Conservation (phyloP, 2,113 vertebrate genomes). For the Chionodraco myersi region DNA sequence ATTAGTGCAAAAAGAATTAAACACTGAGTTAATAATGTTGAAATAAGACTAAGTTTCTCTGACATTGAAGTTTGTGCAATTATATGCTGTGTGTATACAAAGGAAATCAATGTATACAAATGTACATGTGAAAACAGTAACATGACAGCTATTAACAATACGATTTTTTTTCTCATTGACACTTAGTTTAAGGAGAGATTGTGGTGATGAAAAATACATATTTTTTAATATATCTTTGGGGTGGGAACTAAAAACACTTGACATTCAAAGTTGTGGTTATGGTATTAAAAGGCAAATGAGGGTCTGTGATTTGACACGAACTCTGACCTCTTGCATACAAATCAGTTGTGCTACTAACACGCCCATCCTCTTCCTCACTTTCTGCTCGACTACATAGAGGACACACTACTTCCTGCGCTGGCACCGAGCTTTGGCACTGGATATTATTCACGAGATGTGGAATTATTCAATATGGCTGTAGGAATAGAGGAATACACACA, state of each 20-base stretch:
- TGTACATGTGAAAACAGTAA: neutral
- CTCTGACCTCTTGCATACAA: slow-evolving; percentile 10
- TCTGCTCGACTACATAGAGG: neutral
- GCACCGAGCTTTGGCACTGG: neutral
- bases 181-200: neutral
- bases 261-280: neutral
- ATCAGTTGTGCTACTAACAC: neutral
- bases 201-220: neutral
- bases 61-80: neutral
- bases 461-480: neutral
- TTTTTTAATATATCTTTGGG: too few relatives aligned
- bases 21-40: neutral
- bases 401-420: neutral
- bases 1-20: neutral
- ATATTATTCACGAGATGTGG: neutral
- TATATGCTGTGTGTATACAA: neutral
- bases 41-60: too few relatives aligned
- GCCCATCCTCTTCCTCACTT: neutral
- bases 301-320: neutral
- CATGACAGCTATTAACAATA: neutral
- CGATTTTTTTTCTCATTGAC: neutral
- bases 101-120: neutral
- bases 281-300: neutral
- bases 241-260: neutral
- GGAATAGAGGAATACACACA: neutral